phyloP scores from a whole-genome alignment of 1,140 invertebrate species.

The Drosophila ogumai region DNA sequence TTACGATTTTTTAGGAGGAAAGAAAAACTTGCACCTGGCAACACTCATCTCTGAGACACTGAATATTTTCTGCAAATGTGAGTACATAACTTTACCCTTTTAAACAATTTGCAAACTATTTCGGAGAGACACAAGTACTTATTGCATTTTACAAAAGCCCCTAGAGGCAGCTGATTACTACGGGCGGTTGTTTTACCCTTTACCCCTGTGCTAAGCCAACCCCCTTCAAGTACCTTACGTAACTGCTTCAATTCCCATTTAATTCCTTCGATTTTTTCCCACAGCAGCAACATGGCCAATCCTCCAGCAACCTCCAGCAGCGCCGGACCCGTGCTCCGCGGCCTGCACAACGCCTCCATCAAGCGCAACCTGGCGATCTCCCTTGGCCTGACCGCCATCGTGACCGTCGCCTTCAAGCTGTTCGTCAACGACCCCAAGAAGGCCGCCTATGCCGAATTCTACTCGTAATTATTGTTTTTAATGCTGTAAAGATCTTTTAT shows the following conservation, averaged over 20 bases:
- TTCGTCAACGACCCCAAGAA: constrained; percentile 85
- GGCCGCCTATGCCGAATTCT: constrained; percentile 86
- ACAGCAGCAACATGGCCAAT: constrained; percentile 62
- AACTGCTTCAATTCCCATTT: constrained; percentile 47
- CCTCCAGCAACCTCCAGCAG: constrained; percentile 71
- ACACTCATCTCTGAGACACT: constrained; percentile 3
- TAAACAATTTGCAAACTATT: neutral
- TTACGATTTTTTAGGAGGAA: too few relatives aligned
- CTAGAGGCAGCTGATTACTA: neutral
- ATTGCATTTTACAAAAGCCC: rapidly evolving
- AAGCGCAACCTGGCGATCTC: constrained; percentile 83
- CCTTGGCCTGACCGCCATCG: constrained; percentile 67
- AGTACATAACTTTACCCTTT: constrained; percentile 42
- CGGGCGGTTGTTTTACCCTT: neutral
- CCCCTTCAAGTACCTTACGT: constrained; percentile 56
- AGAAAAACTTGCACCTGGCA: too few relatives aligned
- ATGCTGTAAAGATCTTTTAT: neutral
- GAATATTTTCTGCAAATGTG: constrained; percentile 52
- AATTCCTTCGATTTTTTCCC: constrained; percentile 29
- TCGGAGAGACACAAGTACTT: neutral
- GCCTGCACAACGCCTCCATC: constrained; percentile 81
- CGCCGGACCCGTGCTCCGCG: constrained; percentile 78
- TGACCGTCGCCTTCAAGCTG: constrained; percentile 74
- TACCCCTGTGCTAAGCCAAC: neutral
- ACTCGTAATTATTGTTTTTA: constrained; percentile 84